Percentiles rank a stretch among this genome's conserved stretches.
Evolutionary conservation across 2,888 invertebrate species (phyloP).

Genomic region (Aleiodes leptofemur): DNA sequence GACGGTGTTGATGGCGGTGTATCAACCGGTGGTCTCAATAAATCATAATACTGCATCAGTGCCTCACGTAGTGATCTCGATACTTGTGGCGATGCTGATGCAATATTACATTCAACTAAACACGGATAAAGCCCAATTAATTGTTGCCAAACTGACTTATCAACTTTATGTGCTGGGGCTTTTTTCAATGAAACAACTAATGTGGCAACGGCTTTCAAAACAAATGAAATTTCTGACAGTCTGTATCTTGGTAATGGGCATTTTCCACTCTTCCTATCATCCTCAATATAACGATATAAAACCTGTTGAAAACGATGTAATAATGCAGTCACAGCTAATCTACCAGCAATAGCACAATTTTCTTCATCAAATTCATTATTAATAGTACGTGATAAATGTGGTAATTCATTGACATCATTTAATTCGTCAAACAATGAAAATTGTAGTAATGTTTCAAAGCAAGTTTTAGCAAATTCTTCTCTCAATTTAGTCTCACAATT

Average conservation of each 20-base stretch:
- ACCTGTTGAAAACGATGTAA: constrained; percentile 96
- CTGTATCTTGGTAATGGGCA: constrained; percentile 92
- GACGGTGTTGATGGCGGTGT: constrained; percentile 59
- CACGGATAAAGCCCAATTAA: constrained; percentile 93
- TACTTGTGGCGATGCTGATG: constrained; percentile 87
- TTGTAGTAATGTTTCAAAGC: constrained; percentile 96
- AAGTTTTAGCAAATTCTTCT: constrained; percentile 97
- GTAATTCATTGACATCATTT: constrained; percentile 69
- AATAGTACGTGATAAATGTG: constrained; percentile 5
- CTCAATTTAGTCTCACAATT: constrained; percentile 80
- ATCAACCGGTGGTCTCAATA: constrained; percentile 81
- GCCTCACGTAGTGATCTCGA: constrained; percentile 89
- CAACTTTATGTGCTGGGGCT: constrained; percentile 92
- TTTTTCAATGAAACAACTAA: constrained; percentile 94
- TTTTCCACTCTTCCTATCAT: constrained; percentile 88
- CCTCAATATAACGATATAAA: constrained; percentile 89
- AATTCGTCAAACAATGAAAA: constrained; percentile 91
- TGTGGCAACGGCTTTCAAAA: constrained; percentile 94
- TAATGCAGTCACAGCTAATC: constrained; percentile 92
- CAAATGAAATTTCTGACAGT: constrained; percentile 96
- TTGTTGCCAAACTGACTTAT: constrained; percentile 94
- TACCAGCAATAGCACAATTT: constrained; percentile 81
- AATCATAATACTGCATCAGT: constrained; percentile 90
- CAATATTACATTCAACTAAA: constrained; percentile 88
- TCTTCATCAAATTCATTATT: constrained; percentile 68